Evolutionary conservation across 2,113 vertebrate species (phyloP), one percentile per base, ranked within the genome.

Genomic region (Synodontis membranacea): DNA sequence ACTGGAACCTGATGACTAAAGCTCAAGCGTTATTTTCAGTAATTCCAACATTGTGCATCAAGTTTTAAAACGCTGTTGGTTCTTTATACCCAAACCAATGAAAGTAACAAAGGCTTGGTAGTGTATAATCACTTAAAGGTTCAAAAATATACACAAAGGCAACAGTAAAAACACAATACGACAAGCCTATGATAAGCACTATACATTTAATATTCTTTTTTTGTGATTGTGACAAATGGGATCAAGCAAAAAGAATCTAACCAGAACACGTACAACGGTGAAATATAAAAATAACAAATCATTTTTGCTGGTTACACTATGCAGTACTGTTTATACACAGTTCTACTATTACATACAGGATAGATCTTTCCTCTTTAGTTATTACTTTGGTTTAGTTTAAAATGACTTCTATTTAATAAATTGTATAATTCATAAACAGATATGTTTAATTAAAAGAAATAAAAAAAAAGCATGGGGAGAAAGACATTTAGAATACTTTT

Each of bases 301-400:
- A 75, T 86, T 91, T 88, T 89, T 89, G 93, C 91, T 91, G 92
- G 92, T 92, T 93, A 89, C 90, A 93, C 88, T 90, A 88, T 86
- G 89, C 88, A 88, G 90, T 90, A 92, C 89, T 88, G 86, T 91
- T 89, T 88, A 90, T 85, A 92, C 89, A 93, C 89, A 89, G 89
- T 85, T 91, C 90, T 93, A 93, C 86, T 86, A 88, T 91, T 91
- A 92, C 90, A 92, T 89, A 92, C 86, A 90, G 90, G 88, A 92
- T 92, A 92, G 72, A 92, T 90, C 88, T 89, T 85, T 88, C 82
- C 88, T 86, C 81, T 78, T 91, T 89, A 88, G 86, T 87, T 89
- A 92, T 94, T 93, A 93, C 94, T 96, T 95, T 95, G 95, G 95
- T 94, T 95, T 94, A 93, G 93, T 94, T 94, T 90, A 89, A 93